Evolutionary conservation across 2,888 invertebrate species (phyloP), one percentile per base, ranked within the genome.

Genomic region (Drosophila pegasa): DNA sequence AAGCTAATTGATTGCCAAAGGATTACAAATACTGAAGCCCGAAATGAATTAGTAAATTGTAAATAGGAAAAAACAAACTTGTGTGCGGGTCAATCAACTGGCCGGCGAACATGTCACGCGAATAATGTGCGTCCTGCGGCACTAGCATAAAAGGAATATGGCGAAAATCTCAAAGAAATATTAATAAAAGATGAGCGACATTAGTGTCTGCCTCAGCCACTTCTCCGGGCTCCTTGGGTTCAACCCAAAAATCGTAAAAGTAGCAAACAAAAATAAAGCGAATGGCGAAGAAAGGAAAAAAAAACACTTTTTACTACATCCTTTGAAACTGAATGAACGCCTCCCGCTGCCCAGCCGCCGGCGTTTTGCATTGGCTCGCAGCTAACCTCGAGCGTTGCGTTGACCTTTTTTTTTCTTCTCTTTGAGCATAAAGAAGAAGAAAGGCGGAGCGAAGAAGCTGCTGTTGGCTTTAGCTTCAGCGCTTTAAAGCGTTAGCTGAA

Each of bases 101-200:
- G 33, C 66, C 31, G 14, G 25, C 31, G 56, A 61, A 66, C 59
- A 60, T 66, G 62, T 66, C 63, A 60, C 66, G 38, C 37, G 40
- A 47, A 16, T 63, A 59, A 69, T 41, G 35, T 35, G 51, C 57
- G 18, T 27, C 78, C 82, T 66, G 68, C 70, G 73, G 82, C 66
- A 65, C 22, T 45, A 47, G 50, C 74, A 71, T 69, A 78, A 78
- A 29, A 52, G 58, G 22, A 2, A 22, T 10, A 5, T 2, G 27
- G 45, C 33, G 18, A 58, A 59, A 80, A 86, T 78, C 86, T 80
- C 61, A 48, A 75, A 83, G 81, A 87, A 87, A 78, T 87, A 90
- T 90, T 90, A 90, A 90, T 90, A 90, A 90, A 90, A 90, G 78
- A 90, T 90, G 89, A 89, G 88, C 75, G 75, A 83, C 84, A 90